Conservation (phyloP, 2,113 vertebrate species). For the Amblyopsis rosae region DNA sequence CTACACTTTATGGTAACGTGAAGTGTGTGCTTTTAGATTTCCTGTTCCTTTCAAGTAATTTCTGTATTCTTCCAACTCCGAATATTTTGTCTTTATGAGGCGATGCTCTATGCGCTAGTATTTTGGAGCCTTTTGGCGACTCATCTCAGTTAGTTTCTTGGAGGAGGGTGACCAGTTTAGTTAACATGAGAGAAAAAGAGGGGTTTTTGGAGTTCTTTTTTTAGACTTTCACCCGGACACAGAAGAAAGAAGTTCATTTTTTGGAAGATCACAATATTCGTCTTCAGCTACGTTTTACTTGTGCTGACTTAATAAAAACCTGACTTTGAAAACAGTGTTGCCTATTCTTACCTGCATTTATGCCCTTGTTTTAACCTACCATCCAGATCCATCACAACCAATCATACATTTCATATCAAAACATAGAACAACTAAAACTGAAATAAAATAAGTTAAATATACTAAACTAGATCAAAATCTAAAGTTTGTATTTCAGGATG, state of each 20-base stretch:
- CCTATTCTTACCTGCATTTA: constrained; percentile 24
- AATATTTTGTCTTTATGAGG: constrained; percentile 56
- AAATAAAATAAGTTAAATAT: background rate
- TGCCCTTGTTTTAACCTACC: background rate
- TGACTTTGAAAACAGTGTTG: constrained; percentile 71
- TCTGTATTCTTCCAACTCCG: constrained; percentile 32
- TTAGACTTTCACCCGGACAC: constrained; percentile 26
- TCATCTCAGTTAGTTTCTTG: constrained; percentile 40
- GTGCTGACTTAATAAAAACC: constrained; percentile 79
- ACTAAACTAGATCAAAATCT: too few species aligned
- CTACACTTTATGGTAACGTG: constrained; percentile 9
- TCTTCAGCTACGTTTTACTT: constrained; percentile 68
- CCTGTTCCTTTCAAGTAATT: constrained; percentile 23
- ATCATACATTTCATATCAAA: background rate
- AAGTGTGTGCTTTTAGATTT: constrained; percentile 27
- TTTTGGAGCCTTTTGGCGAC: constrained; percentile 20
- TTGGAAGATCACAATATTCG: constrained; percentile 56
- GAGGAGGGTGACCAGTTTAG: constrained; percentile 25
- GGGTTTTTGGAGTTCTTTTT: constrained; percentile 16
- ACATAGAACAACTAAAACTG: constrained; percentile 6
- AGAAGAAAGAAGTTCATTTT: constrained; percentile 58
- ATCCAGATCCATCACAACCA: background rate
- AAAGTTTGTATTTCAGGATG: background rate
- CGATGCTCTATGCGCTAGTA: constrained; percentile 30
- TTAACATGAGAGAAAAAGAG: background rate